Evolutionary conservation across 2,888 invertebrate genomes (phyloP), one percentile per base, ranked within the genome.

Genomic region (Cylindroiulus punctatus): DNA sequence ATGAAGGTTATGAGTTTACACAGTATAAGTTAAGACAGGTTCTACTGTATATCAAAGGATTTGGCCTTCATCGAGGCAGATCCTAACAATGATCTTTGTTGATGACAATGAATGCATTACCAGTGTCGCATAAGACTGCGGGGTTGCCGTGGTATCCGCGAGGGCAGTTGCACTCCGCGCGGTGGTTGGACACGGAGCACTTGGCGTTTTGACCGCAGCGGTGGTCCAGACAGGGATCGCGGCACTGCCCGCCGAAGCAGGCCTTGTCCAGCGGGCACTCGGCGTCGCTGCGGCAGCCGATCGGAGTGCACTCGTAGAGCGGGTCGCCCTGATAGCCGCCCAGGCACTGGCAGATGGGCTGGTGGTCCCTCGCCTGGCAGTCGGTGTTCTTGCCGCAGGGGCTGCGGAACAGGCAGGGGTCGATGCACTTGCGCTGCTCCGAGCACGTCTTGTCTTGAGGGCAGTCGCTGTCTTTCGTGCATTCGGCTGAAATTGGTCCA

Each of bases 301-400:
- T 95, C 89, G 94, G 92, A 86, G 65, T 85, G 86, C 88, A 84
- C 86, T 86, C 86, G 47, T 52, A 65, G 81, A 57, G 52, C 2
- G 86, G 81, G 30, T 87, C 85, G 5, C 88, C 87, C 40, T 87
- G 87, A 65, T 86, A 88, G n/a, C 88, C 94, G 4, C 94, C 93
- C 0, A 94, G 93, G 89, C 97, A 97, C 89, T 94, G 94, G 89
- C 97, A 97, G 14, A 94, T 93, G 0, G 95, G 95, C 88, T 93
- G 93, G 90, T 97, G 97, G 87, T 95, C 47, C 52, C 82, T 84
- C 88, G 89, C 65, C 76, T 89, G 95, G 89, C 97, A 97, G 44
- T 94, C 91, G 22, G 88, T 86, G 84, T 88, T 88, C 36, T 85
- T 85, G n/a, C 88, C 88, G 30, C 88, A 88, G 5, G 88, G 88